Evolutionary conservation across 2,113 vertebrate species (phyloP), one percentile per base, ranked within the genome.

Genomic region (Ellobius talpinus): DNA sequence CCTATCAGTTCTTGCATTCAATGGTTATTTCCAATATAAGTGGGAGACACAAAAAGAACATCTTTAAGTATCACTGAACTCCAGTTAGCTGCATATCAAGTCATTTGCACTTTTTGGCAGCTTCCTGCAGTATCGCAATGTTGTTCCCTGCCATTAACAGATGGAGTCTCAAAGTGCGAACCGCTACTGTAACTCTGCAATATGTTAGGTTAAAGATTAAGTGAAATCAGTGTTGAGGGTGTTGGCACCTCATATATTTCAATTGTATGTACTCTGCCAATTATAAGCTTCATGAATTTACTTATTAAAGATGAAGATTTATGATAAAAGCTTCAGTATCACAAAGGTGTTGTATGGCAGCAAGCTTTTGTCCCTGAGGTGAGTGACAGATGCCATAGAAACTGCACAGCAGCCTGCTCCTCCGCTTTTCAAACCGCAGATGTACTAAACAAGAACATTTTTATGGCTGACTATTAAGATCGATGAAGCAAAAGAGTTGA

Each of bases 61-160:
- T 94, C 26, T 3, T n/a, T 89, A 76, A 66, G 12, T 97, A 36
- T 21, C 90, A 2, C 76, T 87, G 87, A 98, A 97, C 78, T 21
- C 63, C 85, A 92, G 87, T 96, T 93, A 98, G 76, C 65, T 74
- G 73, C 39, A 45, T 88, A 89, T 96, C 95, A 92, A 95, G 93
- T 96, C n/a, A 82, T 98, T 98, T 95, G 88, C 96, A 98, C 91
- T 86, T 97, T 97, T 85, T 98, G 89, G 39, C 96, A 97, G 42
- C 65, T 96, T 97, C 89, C 24, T 92, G 4, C 16, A 81, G 3
- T 50, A 61, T 4, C 94, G n/a, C 26, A 65, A 70, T 95, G 68
- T 89, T 97, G 65, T 87, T 95, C 55, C 52, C 86, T 97, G 79
- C 70, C 78, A 93, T 96, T 98, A 98, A 93, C 97, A 98, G 94